phyloP scores from a whole-genome alignment of 1,140 invertebrate species.

The Triops cancriformis region DNA sequence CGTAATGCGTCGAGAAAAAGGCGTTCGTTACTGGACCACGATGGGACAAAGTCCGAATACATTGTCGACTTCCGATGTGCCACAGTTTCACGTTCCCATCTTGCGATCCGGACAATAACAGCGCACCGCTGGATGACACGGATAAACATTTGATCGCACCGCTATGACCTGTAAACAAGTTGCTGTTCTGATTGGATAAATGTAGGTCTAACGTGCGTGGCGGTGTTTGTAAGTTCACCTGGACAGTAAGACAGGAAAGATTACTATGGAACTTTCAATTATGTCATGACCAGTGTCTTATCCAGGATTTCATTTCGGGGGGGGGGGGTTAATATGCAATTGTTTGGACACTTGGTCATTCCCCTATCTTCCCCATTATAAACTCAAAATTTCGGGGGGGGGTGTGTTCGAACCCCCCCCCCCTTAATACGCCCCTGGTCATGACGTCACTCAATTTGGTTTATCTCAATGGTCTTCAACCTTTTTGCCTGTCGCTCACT shows the following conservation, averaged over 20 bases:
- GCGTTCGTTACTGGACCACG: conserved; percentile 64
- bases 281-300: too few relatives aligned
- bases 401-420: too few relatives aligned
- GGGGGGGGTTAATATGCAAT: too few relatives aligned
- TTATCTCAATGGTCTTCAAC: too few relatives aligned
- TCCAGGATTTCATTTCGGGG: too few relatives aligned
- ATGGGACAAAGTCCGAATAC: conserved; percentile 56
- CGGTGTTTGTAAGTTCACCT: background rate
- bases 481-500: too few relatives aligned
- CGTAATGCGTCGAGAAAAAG: conserved; percentile 45
- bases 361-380: too few relatives aligned
- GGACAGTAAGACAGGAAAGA: background rate
- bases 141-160: conserved; percentile 58
- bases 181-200: conserved; percentile 32
- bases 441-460: too few relatives aligned
- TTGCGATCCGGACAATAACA: conserved; percentile 61
- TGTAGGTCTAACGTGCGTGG: background rate
- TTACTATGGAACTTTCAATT: too few relatives aligned
- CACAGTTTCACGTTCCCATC: conserved; percentile 66
- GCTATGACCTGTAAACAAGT: conserved; percentile 52
- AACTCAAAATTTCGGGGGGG: too few relatives aligned
- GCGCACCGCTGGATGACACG: conserved; percentile 55
- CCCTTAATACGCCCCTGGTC: too few relatives aligned
- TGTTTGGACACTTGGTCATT: too few relatives aligned
- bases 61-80: conserved; percentile 64